Percentiles rank a stretch among this genome's conserved stretches.
Evolutionary conservation across 2,888 invertebrate genomes (phyloP).

Genomic region (Alloplasta piceator): DNA sequence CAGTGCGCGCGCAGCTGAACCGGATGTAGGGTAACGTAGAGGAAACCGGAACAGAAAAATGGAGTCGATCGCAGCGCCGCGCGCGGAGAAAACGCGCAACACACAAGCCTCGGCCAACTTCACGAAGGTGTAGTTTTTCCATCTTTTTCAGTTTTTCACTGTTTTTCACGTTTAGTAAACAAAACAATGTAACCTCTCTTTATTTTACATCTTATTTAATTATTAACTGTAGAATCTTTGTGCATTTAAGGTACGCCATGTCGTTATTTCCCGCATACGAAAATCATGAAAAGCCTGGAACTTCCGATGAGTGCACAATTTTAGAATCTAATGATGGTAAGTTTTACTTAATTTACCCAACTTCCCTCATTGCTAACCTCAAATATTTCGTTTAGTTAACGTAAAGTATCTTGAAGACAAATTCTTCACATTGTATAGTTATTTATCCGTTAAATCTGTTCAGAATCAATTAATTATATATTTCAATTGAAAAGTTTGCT

Average conservation of each 20-base stretch:
- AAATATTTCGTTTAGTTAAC: neutral
- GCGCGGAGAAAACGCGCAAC: neutral
- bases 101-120: neutral
- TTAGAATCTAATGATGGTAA: constrained; percentile 5
- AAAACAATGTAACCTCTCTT: constrained; percentile 12
- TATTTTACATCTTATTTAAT: neutral
- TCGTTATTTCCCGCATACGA: constrained; percentile 61
- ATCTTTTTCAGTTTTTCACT: too few species aligned
- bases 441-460: neutral
- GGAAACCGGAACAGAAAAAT: neutral
- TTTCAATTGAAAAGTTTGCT: neutral
- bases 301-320: constrained; percentile 3
- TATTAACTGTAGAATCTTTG: too few species aligned
- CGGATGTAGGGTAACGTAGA: neutral
- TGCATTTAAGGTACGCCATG: constrained; percentile 34
- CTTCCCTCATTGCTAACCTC: neutral
- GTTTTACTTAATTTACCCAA: neutral
- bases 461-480: neutral
- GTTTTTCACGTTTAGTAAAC: neutral
- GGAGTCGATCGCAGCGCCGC: neutral
- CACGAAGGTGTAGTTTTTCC: neutral
- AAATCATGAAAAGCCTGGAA: neutral
- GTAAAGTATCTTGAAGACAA: neutral
- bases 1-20: neutral
- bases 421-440: neutral